These are phyloP conservation scores for Deilephila porcellus DNA, from an alignment of 2,888 invertebrate species.

Conservation along the genomic window DNA sequence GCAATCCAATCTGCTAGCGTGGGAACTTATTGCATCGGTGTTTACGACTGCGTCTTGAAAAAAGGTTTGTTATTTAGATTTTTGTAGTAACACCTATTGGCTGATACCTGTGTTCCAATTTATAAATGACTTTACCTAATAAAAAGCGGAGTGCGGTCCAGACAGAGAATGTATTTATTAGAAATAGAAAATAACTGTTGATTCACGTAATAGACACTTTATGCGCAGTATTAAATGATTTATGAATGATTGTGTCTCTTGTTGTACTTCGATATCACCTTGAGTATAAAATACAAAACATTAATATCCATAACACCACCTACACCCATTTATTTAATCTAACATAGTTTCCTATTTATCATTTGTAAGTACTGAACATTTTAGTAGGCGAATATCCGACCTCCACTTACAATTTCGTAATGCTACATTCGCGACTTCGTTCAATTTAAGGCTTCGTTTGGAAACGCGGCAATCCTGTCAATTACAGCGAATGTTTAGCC, in stretches of 20 bases:
- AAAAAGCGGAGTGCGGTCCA: too few relatives aligned
- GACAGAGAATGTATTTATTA: too few relatives aligned
- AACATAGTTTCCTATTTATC: background rate
- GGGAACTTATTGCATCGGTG: slow-evolving; percentile 9
- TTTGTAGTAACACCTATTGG: background rate
- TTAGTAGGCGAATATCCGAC: background rate
- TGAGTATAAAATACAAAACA: too few relatives aligned
- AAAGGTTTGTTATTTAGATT: background rate
- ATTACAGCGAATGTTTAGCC: slow-evolving; percentile 11
- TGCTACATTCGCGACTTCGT: background rate
- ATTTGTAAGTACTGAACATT: background rate
- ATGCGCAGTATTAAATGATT: too few relatives aligned
- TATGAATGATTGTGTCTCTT: too few relatives aligned
- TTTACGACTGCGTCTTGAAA: background rate
- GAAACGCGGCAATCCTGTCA: slow-evolving; percentile 10
- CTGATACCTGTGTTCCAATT: too few relatives aligned
- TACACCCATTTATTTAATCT: background rate
- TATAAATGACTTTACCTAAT: too few relatives aligned
- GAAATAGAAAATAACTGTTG: too few relatives aligned
- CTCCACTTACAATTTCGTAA: slow-evolving; percentile 1
- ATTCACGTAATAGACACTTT: too few relatives aligned
- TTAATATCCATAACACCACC: too few relatives aligned
- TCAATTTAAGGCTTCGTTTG: slow-evolving; percentile 1
- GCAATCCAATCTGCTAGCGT: slow-evolving; percentile 17
- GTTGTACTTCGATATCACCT: too few relatives aligned